phyloP scores from a whole-genome alignment of 2,888 invertebrate species.

The Amorpha juglandis region DNA sequence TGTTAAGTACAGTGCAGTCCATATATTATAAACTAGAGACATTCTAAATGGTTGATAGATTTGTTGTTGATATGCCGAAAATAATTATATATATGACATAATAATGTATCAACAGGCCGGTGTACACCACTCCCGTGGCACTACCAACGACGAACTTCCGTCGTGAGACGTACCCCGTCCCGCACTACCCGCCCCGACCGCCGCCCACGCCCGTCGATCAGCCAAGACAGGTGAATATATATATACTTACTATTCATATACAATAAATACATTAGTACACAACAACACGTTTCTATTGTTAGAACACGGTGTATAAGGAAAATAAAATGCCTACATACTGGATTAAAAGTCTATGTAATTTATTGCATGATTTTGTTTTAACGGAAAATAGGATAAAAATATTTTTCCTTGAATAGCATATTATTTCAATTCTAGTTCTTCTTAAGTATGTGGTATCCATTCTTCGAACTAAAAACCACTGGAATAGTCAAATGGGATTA shows the following conservation, averaged over 20 bases:
- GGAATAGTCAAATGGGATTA: no score
- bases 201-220: constrained; percentile 65
- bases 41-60: no score
- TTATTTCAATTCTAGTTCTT: no score
- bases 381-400: neutral
- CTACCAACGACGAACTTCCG: constrained; percentile 60
- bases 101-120: constrained; percentile 48
- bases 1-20: no score
- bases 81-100: no score
- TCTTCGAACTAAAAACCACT: no score
- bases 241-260: neutral
- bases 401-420: no score
- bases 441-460: no score
- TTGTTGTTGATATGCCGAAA: no score
- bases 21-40: no score
- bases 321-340: neutral
- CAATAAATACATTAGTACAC: neutral
- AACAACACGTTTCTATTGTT: neutral
- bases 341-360: neutral
- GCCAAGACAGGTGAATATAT: constrained; percentile 65
- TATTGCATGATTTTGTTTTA: neutral
- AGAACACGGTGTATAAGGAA: constrained; percentile 4
- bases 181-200: constrained; percentile 66
- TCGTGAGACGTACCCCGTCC: constrained; percentile 63
- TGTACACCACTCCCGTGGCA: constrained; percentile 59